These are phyloP conservation scores for Paedocypris micromegethes DNA, from an alignment of 2,797 vertebrate genomes.

Conservation along the genomic window DNA sequence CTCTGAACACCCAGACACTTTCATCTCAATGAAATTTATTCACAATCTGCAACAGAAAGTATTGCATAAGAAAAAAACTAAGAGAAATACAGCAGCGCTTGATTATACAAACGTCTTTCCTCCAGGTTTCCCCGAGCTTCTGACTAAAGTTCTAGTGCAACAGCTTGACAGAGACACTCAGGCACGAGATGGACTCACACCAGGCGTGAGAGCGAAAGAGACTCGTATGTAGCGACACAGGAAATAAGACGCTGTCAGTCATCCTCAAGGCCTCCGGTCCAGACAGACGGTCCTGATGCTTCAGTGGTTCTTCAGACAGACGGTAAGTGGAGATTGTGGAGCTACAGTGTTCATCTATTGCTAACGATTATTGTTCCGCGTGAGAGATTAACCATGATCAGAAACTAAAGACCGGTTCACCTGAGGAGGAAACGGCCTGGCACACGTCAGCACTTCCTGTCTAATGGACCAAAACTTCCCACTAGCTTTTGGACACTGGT, in stretches of 20 bases:
- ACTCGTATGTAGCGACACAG: conserved; percentile 23
- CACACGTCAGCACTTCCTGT: conserved; percentile 4
- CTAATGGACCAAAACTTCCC: no score
- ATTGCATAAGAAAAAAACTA: conserved; percentile 43
- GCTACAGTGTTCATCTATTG: conserved; percentile 31
- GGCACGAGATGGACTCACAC: conserved; percentile 45
- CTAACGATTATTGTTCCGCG: conserved; percentile 16
- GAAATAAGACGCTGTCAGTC: conserved; percentile 41
- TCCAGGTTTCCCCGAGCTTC: conserved; percentile 43
- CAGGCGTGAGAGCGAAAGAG: conserved; percentile 20
- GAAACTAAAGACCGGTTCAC: conserved; percentile 18
- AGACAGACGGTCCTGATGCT: conserved; percentile 29
- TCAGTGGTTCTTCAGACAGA: neutral
- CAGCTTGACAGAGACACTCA: conserved; percentile 47
- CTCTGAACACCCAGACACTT: conserved; percentile 1
- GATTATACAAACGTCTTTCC: conserved; percentile 51
- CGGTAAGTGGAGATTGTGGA: neutral
- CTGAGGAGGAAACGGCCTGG: conserved; percentile 44
- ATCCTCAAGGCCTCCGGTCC: conserved; percentile 47
- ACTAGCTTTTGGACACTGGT: conserved; percentile 18
- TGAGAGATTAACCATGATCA: neutral
- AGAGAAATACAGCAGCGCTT: conserved; percentile 52
- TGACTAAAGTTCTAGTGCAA: conserved; percentile 51
- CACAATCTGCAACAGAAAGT: conserved; percentile 45
- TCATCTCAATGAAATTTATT: conserved; percentile 50